These are phyloP conservation scores for Rattus rattus DNA, from an alignment of 2,113 vertebrate species.

Conservation along the genomic window DNA sequence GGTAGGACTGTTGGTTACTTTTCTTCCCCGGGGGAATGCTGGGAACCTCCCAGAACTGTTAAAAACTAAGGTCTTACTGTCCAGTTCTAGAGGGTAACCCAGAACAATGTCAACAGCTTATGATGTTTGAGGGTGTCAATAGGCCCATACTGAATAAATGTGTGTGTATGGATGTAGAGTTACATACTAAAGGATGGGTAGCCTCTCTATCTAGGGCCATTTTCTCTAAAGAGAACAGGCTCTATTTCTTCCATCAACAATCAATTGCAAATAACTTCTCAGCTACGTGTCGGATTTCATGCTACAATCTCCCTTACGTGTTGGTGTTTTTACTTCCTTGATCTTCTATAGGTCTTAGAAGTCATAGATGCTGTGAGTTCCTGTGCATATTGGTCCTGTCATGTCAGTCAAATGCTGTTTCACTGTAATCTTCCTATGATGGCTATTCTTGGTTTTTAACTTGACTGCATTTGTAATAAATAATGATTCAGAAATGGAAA, in stretches of 20 bases:
- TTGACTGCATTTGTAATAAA: not conserved
- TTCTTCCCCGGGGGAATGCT: not conserved
- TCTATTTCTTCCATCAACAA: not conserved
- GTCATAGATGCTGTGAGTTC: not conserved
- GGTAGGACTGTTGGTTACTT: not conserved
- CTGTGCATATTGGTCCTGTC: not conserved
- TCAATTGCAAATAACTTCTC: not conserved
- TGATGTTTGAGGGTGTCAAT: not conserved
- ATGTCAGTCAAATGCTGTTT: not conserved
- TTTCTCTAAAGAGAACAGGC: not conserved
- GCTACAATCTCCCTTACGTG: not conserved
- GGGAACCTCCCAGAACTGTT: not conserved
- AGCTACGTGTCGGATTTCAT: not conserved
- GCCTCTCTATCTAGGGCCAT: not conserved
- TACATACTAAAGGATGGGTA: not conserved
- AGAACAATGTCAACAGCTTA: not conserved
- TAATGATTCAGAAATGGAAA: not conserved
- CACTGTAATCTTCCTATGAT: not conserved
- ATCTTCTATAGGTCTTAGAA: not conserved
- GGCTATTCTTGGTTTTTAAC: not conserved
- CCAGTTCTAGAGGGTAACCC: not conserved
- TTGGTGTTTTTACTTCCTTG: not conserved
- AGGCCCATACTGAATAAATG: not conserved
- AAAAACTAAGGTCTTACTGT: not conserved
- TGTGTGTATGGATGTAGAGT: not conserved